These are phyloP conservation scores for Bothrops jararaca DNA, from an alignment of 2,113 vertebrate species.

Conservation along the genomic window DNA sequence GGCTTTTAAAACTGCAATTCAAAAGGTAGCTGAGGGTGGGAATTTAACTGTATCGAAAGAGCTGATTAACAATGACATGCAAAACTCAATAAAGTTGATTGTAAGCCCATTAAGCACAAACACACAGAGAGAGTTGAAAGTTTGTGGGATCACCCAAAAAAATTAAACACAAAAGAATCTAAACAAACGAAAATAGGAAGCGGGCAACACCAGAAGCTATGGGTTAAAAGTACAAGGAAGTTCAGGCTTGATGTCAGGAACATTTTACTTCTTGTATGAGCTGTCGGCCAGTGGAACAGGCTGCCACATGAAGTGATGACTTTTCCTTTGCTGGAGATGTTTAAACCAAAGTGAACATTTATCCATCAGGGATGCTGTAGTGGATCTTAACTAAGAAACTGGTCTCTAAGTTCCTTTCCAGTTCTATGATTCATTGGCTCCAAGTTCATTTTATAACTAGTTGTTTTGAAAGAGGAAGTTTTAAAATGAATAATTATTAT, in stretches of 20 bases:
- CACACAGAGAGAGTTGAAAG: neutral
- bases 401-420: neutral
- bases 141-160: neutral
- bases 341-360: neutral
- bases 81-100: neutral
- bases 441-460: neutral
- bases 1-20: neutral
- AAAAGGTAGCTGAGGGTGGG: neutral
- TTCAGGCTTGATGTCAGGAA: neutral
- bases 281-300: neutral
- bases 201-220: neutral
- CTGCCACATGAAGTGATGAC: neutral
- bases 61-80: neutral
- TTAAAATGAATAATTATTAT: neutral
- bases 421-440: neutral
- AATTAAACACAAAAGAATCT: neutral
- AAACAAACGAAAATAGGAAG: neutral
- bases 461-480: neutral
- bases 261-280: neutral
- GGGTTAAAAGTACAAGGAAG: neutral
- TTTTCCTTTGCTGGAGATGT: neutral
- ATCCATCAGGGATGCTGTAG: neutral
- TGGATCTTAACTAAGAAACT: neutral
- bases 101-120: neutral
- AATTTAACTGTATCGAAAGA: neutral